These are phyloP conservation scores for Percopsis omiscomaycus DNA, from an alignment of 2,797 vertebrate genomes.

Conservation along the genomic window DNA sequence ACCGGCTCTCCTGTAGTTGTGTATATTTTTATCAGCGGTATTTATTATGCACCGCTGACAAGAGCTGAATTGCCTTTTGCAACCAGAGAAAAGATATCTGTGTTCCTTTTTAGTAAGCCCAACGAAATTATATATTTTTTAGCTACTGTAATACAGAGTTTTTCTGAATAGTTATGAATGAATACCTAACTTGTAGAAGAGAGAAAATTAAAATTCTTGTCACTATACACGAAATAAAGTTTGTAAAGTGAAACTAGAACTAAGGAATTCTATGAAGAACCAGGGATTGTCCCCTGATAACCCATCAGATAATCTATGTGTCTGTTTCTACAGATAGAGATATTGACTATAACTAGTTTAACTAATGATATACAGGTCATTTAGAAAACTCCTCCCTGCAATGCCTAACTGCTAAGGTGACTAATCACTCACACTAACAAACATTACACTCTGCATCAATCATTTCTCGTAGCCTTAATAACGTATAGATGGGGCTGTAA, in stretches of 20 bases:
- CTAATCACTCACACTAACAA: slow-evolving; percentile 49
- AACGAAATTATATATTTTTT: slow-evolving; percentile 22
- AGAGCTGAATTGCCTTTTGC: slow-evolving; percentile 39
- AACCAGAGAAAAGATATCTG: slow-evolving; percentile 36
- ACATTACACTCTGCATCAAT: slow-evolving; percentile 56
- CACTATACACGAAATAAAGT: slow-evolving; percentile 9
- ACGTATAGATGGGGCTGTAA: slow-evolving; percentile 54
- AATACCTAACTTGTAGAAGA: too few species aligned
- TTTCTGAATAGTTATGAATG: slow-evolving; percentile 14
- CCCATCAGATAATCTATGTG: slow-evolving; percentile 39
- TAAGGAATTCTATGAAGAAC: not conserved
- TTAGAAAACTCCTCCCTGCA: slow-evolving; percentile 54
- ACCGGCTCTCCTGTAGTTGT: slow-evolving; percentile 54
- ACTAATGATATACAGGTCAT: slow-evolving; percentile 58
- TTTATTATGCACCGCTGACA: slow-evolving; percentile 59
- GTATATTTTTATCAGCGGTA: slow-evolving; percentile 66
- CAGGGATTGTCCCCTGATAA: slow-evolving; percentile 32
- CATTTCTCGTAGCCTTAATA: slow-evolving; percentile 57
- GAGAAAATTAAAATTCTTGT: too few species aligned
- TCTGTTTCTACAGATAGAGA: slow-evolving; percentile 34
- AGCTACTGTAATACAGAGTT: slow-evolving; percentile 36
- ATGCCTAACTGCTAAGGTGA: slow-evolving; percentile 57
- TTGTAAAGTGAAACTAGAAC: slow-evolving; percentile 9
- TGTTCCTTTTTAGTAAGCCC: too few species aligned
- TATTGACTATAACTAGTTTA: slow-evolving; percentile 49